These are phyloP conservation scores for Parapsyche elsis DNA, from an alignment of 1,140 invertebrate species.

Conservation along the genomic window DNA sequence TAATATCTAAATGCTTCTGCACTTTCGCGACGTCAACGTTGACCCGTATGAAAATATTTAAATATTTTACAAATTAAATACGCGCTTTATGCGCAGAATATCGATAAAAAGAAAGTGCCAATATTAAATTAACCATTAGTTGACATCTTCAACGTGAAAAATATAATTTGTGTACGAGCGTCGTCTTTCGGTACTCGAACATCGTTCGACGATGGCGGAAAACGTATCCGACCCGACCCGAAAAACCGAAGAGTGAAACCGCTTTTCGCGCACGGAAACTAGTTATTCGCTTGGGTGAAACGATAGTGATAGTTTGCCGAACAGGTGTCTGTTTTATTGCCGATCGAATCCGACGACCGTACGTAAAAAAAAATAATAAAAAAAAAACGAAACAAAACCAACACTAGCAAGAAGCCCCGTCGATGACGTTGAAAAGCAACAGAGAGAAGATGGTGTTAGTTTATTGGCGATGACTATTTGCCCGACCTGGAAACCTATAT, in stretches of 20 bases:
- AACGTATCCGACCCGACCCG: not conserved
- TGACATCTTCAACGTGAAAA: too few species aligned
- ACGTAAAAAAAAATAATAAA: not conserved
- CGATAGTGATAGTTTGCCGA: slow-evolving; percentile 31
- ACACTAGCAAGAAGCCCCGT: not conserved
- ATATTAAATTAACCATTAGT: too few species aligned
- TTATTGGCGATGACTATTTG: not conserved
- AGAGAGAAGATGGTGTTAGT: not conserved
- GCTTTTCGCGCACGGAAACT: slow-evolving; percentile 24
- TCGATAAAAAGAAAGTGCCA: too few species aligned
- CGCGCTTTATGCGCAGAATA: too few species aligned
- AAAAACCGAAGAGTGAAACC: slow-evolving; percentile 24
- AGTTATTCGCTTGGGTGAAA: slow-evolving; percentile 31
- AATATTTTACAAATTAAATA: too few species aligned
- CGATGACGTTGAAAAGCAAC: not conserved
- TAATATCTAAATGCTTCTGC: not conserved
- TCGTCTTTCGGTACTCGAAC: too few species aligned
- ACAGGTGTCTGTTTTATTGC: slow-evolving; percentile 24
- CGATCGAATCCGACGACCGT: not conserved
- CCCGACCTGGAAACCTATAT: slow-evolving; percentile 21
- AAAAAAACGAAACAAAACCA: not conserved
- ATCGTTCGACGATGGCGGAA: not conserved
- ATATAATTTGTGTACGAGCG: too few species aligned
- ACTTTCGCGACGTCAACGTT: not conserved
- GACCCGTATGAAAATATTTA: too few species aligned